Evolutionary conservation across 2,797 vertebrate genomes (phyloP), one percentile per base, ranked within the genome.

Genomic region (Oophaga sylvatica): DNA sequence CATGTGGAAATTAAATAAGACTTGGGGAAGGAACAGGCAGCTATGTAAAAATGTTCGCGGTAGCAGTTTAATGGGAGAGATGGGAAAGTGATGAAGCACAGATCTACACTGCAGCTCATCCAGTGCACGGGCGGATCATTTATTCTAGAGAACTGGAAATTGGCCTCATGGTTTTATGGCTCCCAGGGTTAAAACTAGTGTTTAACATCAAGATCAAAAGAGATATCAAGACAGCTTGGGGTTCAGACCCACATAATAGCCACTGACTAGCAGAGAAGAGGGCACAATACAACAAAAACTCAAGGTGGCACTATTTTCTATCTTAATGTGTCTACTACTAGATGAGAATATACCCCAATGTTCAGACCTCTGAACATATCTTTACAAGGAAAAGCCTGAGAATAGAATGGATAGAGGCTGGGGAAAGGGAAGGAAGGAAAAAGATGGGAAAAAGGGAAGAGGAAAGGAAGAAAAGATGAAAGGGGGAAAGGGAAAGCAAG

Each of bases 1-100:
- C 0, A 89, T 75, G n/a, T 1, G 48, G 22, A 80, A 86, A 86
- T 80, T 71, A 86, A 80, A 86, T 86, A 86, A 80, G 76, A 31
- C 56, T 77, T 60, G 70, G 71, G 26, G 5, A 53, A 29, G 29
- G 31, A 75, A 62, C 68, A 76, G 63, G 84, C 26, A 4, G 71
- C 45, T 85, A 85, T 77, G 83, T 65, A 85, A 67, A 85, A 85
- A 63, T 22, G 83, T 63, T 22, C 73, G 13, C 41, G 41, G 6
- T 45, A 31, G 73, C 45, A 59, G 53, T 83, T 71, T 71, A 84
- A 84, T 76, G 57, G 73, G 71, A 56, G n/a, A 19, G 56, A 16
- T 17, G 3, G 9, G 70, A 26, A 19, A 65, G 71, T 31, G 22
- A 16, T 76, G 59, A 65, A 77, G 41, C 62, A 65, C 31, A 77